Conservation (phyloP, 2,888 invertebrate species). For the Tryphoninae sp. region DNA sequence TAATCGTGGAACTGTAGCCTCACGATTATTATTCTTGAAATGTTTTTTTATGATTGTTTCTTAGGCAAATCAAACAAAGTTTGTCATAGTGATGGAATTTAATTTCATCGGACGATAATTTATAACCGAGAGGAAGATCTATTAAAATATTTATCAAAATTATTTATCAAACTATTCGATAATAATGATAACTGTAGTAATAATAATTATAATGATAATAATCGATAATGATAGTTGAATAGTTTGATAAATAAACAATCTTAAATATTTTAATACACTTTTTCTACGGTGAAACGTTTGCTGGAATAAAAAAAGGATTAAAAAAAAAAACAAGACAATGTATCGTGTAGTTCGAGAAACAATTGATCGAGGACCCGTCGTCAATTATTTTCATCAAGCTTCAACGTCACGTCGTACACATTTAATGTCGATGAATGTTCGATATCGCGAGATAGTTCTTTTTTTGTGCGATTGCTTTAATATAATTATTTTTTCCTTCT, state of each 20-base stretch:
- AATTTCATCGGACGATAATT: not conserved
- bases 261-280: not conserved
- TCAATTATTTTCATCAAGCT: conserved; percentile 56
- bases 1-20: conserved; percentile 22
- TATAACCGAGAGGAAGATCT: not conserved
- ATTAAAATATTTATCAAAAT: too few species aligned
- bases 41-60: conserved; percentile 20
- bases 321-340: conserved; percentile 9
- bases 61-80: conserved; percentile 19
- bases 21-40: conserved; percentile 23
- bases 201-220: not conserved
- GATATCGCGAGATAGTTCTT: conserved; percentile 4
- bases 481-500: not conserved
- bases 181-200: not conserved
- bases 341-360: conserved; percentile 14
- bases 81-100: not conserved
- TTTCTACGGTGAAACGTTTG: not conserved
- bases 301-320: not conserved
- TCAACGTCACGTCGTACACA: conserved; percentile 47
- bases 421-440: conserved; percentile 5
- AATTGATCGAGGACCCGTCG: conserved; percentile 50
- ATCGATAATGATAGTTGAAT: not conserved
- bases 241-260: not conserved
- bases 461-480: conserved; percentile 19
- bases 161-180: too few species aligned